phyloP scores from a whole-genome alignment of 2,888 invertebrate genomes.

The Chalcosyrphus nemorum region DNA sequence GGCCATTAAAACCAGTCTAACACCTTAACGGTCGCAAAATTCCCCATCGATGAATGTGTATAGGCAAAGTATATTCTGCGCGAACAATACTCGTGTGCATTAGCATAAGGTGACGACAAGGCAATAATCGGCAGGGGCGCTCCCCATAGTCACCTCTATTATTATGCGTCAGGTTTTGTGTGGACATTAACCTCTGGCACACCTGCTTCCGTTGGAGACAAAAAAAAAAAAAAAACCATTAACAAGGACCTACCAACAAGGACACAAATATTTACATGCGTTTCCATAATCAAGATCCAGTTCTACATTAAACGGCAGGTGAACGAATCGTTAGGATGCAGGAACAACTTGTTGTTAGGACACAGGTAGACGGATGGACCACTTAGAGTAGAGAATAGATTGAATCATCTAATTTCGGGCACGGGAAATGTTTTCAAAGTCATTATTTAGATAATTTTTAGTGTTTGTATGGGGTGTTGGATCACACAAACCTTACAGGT shows the following conservation, averaged over 20 bases:
- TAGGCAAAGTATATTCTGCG: too few species aligned
- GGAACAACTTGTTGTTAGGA: neutral
- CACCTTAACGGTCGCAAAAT: constrained; percentile 54
- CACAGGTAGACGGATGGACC: constrained; percentile 46
- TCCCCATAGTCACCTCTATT: constrained; percentile 36
- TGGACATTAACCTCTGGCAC: constrained; percentile 63
- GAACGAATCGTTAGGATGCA: constrained; percentile 18
- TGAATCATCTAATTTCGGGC: constrained; percentile 51
- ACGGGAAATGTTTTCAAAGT: constrained; percentile 21
- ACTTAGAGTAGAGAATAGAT: constrained; percentile 23
- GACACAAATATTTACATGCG: constrained; percentile 68
- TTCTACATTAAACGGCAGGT: constrained; percentile 47
- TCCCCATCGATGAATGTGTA: constrained; percentile 52
- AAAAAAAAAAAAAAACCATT: too few species aligned
- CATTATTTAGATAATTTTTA: constrained; percentile 34
- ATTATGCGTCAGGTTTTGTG: constrained; percentile 20
- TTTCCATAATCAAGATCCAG: constrained; percentile 48
- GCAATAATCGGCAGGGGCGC: constrained; percentile 1
- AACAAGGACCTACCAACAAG: constrained; percentile 55
- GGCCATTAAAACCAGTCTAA: constrained; percentile 18
- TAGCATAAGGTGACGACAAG: constrained; percentile 32
- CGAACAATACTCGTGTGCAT: constrained; percentile 29
- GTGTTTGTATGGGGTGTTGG: constrained; percentile 24
- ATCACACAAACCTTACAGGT: constrained; percentile 42
- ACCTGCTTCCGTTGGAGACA: constrained; percentile 62